Base-by-base conservation (phyloP, 2,888 invertebrate species). In the Tiliacea aurago region DNA sequence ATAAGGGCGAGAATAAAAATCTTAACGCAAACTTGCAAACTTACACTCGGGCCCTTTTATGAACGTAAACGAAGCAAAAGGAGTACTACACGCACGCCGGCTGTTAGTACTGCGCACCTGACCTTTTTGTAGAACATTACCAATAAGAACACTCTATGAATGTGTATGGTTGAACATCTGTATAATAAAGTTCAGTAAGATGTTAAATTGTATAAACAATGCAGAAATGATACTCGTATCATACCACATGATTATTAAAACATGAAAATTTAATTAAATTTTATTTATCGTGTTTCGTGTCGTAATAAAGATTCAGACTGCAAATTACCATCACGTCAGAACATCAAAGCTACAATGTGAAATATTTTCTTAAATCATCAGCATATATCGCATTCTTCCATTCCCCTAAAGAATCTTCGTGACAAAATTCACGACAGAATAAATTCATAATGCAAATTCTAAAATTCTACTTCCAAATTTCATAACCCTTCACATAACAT, bases 391-490 rank as follows among this genome's bases (percentile, higher is more conserved):
- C 70, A 79, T 81, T 37, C 43, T 20, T 43, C 20, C 1, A n/a
- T 47, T 37, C 28, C 4, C 41, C 11, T 67, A 49, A 28, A 53
- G 62, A 66, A 76, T 55, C 23, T 20, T 20, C 65, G 67, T 71
- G 18, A 43, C 47, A 65, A 65, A 55, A 71, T 70, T 70, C 28
- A 11, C 23, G 47, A 20, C 51, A 47, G 47, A 53, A 75, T 75
- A 41, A 56, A n/a, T 41, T 41, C 56, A 49, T 23, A 5, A 28
- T 9, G 51, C 11, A 49, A 53, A 74, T 83, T 71, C 63, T 41
- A 59, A 76, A 81, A 61, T 63, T 53, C 28, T 11, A 20, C 20
- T 20, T 15, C 3, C 18, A 63, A 70, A 70, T 66, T 83, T 83
- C 70, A 78, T 64, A 70, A 71, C 56, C 61, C 51, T 53, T 70